Evolutionary conservation across 2,113 vertebrate species (phyloP).

Genomic region (Cyphomyrus plagiostoma): DNA sequence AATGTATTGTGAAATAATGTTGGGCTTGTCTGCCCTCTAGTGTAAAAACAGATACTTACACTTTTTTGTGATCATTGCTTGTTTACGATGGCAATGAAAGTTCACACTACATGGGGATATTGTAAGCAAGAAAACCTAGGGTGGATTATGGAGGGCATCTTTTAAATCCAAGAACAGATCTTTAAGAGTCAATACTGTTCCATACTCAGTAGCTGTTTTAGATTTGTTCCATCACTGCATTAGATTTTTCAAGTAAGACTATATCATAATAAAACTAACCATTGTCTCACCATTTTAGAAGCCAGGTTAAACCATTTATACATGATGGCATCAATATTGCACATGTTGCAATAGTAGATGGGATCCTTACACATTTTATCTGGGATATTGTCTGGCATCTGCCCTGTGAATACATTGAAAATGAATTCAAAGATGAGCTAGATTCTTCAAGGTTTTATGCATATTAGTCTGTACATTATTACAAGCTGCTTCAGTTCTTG

Average conservation of each 20-base stretch:
- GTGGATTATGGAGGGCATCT: neutral
- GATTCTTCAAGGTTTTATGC: neutral
- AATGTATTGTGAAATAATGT: constrained; percentile 6
- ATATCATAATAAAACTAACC: neutral
- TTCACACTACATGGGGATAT: neutral
- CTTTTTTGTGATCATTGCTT: neutral
- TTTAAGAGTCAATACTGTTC: neutral
- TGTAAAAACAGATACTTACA: constrained; percentile 29
- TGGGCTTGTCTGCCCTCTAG: constrained; percentile 51
- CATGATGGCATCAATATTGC: neutral
- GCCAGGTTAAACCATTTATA: neutral
- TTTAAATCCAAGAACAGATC: neutral
- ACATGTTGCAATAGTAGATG: neutral
- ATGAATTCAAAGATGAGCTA: neutral
- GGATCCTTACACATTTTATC: neutral
- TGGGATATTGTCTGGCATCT: neutral
- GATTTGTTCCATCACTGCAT: neutral
- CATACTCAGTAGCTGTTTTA: neutral
- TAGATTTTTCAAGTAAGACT: neutral
- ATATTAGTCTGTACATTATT: neutral
- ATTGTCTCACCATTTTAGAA: neutral
- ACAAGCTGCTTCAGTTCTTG: neutral
- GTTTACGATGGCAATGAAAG: neutral
- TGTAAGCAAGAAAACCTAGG: neutral
- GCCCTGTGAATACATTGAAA: neutral